Percentiles rank a stretch among this genome's conserved stretches.
Evolutionary conservation across 2,888 invertebrate species (phyloP).

Genomic region (Seira musarum): DNA sequence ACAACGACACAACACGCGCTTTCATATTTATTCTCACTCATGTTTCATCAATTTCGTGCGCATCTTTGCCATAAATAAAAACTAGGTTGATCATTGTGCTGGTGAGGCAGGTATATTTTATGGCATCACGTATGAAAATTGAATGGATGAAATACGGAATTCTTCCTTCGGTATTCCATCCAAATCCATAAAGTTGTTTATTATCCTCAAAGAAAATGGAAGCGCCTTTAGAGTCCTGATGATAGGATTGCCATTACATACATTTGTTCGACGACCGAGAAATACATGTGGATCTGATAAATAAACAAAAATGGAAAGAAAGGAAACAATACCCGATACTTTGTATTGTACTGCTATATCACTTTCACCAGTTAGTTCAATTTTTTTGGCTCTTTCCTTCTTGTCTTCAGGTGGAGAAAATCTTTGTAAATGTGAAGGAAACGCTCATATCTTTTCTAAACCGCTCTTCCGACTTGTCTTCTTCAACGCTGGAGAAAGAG

Average conservation of each 20-base stretch:
- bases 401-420: constrained; percentile 66
- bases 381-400: constrained; percentile 23
- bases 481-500: not conserved
- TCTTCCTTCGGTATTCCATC: too few species aligned
- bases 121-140: not conserved
- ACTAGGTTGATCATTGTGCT: not conserved
- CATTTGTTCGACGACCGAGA: constrained; percentile 15
- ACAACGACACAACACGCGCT: not conserved
- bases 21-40: not conserved
- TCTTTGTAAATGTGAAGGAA: constrained; percentile 73
- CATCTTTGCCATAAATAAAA: not conserved
- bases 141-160: not conserved
- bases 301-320: too few species aligned
- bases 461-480: constrained; percentile 52
- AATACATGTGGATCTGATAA: too few species aligned
- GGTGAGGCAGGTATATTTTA: not conserved
- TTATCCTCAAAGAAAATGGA: not conserved
- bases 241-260: not conserved
- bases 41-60: not conserved
- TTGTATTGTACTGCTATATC: too few species aligned
- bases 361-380: too few species aligned
- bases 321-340: too few species aligned
- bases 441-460: constrained; percentile 71
- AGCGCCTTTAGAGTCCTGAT: not conserved
- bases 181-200: not conserved